Conservation (phyloP, 2,113 vertebrate genomes). For the Anolis carolinensis region DNA sequence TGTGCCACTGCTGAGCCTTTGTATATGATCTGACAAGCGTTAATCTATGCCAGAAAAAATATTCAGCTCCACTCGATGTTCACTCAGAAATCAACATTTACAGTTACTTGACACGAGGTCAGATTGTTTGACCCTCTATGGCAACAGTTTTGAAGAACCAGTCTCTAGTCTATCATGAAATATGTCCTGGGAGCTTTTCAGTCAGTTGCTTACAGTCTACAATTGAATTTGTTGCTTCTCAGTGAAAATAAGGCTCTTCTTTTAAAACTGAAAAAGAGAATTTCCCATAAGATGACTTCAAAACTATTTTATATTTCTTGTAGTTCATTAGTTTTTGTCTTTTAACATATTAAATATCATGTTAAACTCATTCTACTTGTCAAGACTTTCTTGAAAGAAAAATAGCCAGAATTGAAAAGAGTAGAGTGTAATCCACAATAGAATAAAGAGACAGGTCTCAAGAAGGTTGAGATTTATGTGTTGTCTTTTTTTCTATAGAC, state of each 20-base stretch:
- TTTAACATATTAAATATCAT: slow-evolving; percentile 1
- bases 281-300: neutral
- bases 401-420: no score
- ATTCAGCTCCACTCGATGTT: neutral
- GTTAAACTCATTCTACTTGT: slow-evolving; percentile 2
- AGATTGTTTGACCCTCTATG: neutral
- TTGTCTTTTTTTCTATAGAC: no score
- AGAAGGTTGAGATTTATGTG: no score
- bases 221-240: neutral
- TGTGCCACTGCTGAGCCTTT: neutral
- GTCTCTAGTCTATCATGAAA: neutral
- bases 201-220: neutral
- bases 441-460: no score
- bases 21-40: neutral
- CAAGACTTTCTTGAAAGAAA: slow-evolving; percentile 7
- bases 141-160: neutral
- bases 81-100: slow-evolving; percentile 3
- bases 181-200: neutral
- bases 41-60: neutral
- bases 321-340: neutral
- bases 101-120: neutral
- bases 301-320: neutral
- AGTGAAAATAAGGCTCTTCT: neutral
- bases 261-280: neutral
- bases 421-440: no score